Evolutionary conservation across 2,797 vertebrate genomes (phyloP).

Genomic region (Gambusia yucatana): DNA sequence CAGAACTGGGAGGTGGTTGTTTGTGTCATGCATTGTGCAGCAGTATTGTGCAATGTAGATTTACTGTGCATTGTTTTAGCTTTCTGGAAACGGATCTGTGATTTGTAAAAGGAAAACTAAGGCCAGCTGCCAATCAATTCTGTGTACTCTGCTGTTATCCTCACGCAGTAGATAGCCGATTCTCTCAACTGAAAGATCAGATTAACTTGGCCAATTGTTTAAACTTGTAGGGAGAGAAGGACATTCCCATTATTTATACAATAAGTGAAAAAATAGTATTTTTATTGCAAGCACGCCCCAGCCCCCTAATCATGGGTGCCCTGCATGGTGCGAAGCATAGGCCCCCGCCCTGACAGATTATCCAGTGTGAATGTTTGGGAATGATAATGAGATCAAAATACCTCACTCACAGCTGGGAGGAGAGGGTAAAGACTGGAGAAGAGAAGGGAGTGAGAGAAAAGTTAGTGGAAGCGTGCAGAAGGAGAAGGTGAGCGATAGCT

Average conservation of each 20-base stretch:
- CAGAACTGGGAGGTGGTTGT: constrained; percentile 49
- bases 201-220: constrained; percentile 47
- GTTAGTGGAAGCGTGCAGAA: constrained; percentile 39
- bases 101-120: constrained; percentile 64
- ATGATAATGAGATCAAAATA: constrained; percentile 84
- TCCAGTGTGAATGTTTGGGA: constrained; percentile 81
- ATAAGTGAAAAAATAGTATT: constrained; percentile 41
- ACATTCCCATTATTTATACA: constrained; percentile 46
- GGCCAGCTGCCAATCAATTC: constrained; percentile 62
- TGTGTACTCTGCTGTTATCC: constrained; percentile 43
- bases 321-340: constrained; percentile 65
- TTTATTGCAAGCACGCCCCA: constrained; percentile 63
- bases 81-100: constrained; percentile 63
- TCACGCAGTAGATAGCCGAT: constrained; percentile 37
- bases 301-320: constrained; percentile 67
- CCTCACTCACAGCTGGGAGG: constrained; percentile 69
- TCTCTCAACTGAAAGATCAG: constrained; percentile 40
- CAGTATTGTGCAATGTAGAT: constrained; percentile 66
- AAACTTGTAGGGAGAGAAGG: constrained; percentile 28
- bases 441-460: constrained; percentile 40
- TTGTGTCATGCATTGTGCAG: constrained; percentile 58
- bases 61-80: constrained; percentile 60
- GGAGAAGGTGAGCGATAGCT: constrained; percentile 74
- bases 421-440: constrained; percentile 71
- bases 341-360: constrained; percentile 78